Evolutionary conservation across 2,797 vertebrate genomes (phyloP), one percentile per base, ranked within the genome.

Genomic region (Enteromius afrohamiltoni): DNA sequence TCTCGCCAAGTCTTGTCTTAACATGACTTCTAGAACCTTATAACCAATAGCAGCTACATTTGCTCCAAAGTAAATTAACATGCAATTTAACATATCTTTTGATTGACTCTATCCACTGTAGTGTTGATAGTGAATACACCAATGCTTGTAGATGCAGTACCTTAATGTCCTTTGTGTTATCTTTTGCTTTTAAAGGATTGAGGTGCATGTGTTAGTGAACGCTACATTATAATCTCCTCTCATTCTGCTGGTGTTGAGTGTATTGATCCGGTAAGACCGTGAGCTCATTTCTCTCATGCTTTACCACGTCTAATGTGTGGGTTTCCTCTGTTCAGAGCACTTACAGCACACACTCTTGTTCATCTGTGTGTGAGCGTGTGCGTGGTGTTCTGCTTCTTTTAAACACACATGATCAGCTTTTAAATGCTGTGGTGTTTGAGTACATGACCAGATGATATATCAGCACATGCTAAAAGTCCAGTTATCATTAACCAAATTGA

Each of bases 241-340:
- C 13, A 80, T 45, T 70, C 10, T 26, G 67, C 10, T 70, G 64
- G 31, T 70, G 51, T 70, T 45, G 2, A 70, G 51, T 58, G 16
- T 70, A 42, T 80, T 45, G 77, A 79, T 79, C 21, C 64, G 53
- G 1, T 7, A 55, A 53, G 49, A 53, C 37, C 10, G 51, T 70
- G 23, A 77, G 37, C 76, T 62, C 23, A 77, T 58, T 21, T 47
- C n/a, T 55, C 37, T 70, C 67, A 70, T 80, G 51, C 42, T 74
- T 62, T 26, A 23, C 29, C 21, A 16, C 21, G 0, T 74, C 40
- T 77, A 77, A 77, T 77, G 53, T 31, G 42, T 74, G 55, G 70
- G 80, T 82, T 74, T 82, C 42, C 29, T 75, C 42, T 65, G 45
- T 47, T n/a, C 45, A 17, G 51, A 74, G 58, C 2, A 2, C 55